Evolutionary conservation across 2,113 vertebrate species (phyloP).

Genomic region (Bagarius yarrelli): DNA sequence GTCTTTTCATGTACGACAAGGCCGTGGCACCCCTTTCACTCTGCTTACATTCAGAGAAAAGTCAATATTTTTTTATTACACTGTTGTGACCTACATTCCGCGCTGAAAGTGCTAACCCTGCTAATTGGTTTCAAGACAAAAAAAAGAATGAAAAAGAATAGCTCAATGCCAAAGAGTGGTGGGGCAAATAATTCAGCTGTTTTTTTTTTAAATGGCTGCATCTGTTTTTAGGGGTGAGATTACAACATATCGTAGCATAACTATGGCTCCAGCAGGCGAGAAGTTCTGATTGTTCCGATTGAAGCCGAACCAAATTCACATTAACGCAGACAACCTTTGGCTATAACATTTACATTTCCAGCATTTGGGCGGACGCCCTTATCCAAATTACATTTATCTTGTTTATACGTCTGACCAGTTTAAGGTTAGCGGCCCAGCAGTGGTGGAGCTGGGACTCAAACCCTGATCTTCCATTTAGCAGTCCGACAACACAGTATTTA

Average conservation of each 20-base stretch:
- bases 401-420: too few species aligned
- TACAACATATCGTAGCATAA: conserved; percentile 68
- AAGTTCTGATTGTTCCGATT: conserved; percentile 30
- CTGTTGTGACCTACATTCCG: conserved; percentile 85
- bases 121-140: conserved; percentile 83
- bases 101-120: conserved; percentile 80
- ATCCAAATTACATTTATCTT: too few species aligned
- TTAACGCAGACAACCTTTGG: background rate
- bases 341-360: too few species aligned
- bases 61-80: conserved; percentile 93
- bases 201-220: conserved; percentile 59
- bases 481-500: too few species aligned
- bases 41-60: conserved; percentile 88
- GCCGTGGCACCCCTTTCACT: conserved; percentile 83
- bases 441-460: too few species aligned
- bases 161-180: conserved; percentile 81
- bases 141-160: conserved; percentile 65
- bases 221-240: conserved; percentile 68
- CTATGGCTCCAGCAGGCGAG: conserved; percentile 25
- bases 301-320: conserved; percentile 27
- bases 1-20: conserved; percentile 86
- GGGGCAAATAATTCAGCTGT: conserved; percentile 84
- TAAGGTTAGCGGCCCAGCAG: too few species aligned
- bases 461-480: too few species aligned
- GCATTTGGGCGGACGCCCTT: too few species aligned